Conservation (phyloP, 2,888 invertebrate species). For the Cacoxenus indagator region DNA sequence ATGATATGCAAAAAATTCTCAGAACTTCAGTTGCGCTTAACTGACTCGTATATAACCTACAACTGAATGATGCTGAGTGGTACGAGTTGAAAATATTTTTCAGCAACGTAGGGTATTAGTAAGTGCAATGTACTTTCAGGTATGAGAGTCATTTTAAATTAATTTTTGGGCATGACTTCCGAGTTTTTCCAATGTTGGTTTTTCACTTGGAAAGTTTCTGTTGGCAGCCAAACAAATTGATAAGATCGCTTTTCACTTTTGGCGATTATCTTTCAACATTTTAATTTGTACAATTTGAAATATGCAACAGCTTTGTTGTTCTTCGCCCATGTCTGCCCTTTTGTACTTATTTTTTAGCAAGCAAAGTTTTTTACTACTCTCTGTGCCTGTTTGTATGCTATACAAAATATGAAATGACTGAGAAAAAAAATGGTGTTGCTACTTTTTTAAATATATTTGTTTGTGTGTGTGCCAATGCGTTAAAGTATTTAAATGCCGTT, state of each 20-base stretch:
- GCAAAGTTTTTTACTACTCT: background rate
- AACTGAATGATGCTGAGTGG: no score
- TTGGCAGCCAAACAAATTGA: constrained; percentile 24
- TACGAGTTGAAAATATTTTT: no score
- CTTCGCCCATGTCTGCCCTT: background rate
- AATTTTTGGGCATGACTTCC: constrained; percentile 9
- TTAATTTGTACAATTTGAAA: constrained; percentile 26
- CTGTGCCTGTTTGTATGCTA: background rate
- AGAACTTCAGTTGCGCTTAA: no score
- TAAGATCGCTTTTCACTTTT: constrained; percentile 16
- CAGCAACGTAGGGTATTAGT: no score
- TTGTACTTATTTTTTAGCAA: background rate
- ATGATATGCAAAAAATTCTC: no score
- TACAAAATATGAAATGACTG: background rate
- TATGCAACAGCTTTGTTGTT: constrained; percentile 10
- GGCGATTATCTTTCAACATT: constrained; percentile 32
- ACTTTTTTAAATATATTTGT: background rate
- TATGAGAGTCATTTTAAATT: constrained; percentile 1
- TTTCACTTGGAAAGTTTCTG: background rate
- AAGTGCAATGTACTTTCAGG: background rate
- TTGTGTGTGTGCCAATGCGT: constrained; percentile 10
- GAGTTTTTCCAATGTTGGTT: background rate
- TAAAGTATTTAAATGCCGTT: constrained; percentile 26
- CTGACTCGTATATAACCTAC: no score
- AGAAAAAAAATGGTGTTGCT: background rate